Percentiles rank a stretch among this genome's conserved stretches.
Evolutionary conservation across 1,140 invertebrate species (phyloP).

Genomic region (Brachionus manjavacas): DNA sequence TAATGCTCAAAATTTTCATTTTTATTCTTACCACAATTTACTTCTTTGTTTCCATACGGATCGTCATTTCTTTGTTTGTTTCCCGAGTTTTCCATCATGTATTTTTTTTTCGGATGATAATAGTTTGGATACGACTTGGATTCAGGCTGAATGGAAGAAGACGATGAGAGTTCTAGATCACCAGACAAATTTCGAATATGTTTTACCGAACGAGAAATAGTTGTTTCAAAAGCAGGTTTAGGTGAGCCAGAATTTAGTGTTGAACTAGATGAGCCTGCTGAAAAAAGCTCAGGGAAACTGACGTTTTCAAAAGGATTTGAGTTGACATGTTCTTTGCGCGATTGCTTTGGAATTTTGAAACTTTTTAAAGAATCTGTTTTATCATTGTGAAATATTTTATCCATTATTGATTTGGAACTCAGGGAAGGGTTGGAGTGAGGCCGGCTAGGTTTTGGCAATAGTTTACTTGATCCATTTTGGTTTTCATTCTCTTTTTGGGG

Average conservation of each 20-base stretch:
- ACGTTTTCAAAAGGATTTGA: not conserved
- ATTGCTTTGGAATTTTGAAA: conserved; percentile 34
- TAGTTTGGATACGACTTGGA: conserved; percentile 10
- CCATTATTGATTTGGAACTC: not conserved
- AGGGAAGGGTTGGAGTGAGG: not conserved
- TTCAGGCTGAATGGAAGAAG: not conserved
- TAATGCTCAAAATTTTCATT: not conserved
- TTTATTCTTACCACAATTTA: not conserved
- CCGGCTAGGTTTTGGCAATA: not conserved
- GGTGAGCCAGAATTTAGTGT: not conserved
- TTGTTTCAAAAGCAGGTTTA: not conserved
- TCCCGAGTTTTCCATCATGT: conserved; percentile 33
- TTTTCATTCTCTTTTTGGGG: not conserved
- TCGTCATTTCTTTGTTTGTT: not conserved
- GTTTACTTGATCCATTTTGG: not conserved
- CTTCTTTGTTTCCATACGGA: not conserved
- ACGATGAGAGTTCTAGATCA: not conserved
- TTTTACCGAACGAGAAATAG: not conserved
- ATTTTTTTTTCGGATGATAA: conserved; percentile 42
- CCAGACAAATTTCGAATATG: conserved; percentile 11
- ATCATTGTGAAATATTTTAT: not conserved
- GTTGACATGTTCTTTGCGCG: not conserved
- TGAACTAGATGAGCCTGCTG: not conserved
- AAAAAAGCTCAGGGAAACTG: not conserved
- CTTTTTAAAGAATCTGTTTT: not conserved